Evolutionary conservation across 1,140 invertebrate genomes (phyloP).

Genomic region (Drosophila obscura): DNA sequence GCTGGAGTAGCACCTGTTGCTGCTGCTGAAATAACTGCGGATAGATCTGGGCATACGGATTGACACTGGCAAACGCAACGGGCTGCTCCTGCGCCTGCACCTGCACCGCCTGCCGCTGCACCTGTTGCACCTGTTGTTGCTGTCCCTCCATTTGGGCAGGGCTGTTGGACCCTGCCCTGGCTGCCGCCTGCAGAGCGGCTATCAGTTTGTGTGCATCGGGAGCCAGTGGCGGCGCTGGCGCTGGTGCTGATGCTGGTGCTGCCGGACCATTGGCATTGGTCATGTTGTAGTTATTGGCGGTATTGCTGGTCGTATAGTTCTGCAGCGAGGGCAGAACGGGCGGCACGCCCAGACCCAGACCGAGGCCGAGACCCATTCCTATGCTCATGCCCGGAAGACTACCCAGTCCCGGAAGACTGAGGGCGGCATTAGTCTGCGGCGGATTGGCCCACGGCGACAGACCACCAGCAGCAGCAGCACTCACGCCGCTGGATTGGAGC

Average conservation of each 20-base stretch:
- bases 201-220: slow-evolving; percentile 14
- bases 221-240: slow-evolving; percentile 8
- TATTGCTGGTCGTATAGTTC: slow-evolving; percentile 57
- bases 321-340: slow-evolving; percentile 48
- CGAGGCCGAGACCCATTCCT: slow-evolving; percentile 3
- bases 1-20: slow-evolving; percentile 58
- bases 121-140: too few relatives aligned
- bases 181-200: slow-evolving; percentile 29
- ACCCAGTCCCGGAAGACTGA: slow-evolving; percentile 17
- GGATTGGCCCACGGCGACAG: slow-evolving; percentile 22
- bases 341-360: slow-evolving; percentile 20
- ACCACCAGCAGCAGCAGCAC: slow-evolving; percentile 24
- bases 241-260: slow-evolving; percentile 49
- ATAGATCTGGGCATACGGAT: slow-evolving; percentile 81
- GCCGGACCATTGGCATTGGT: slow-evolving; percentile 56
- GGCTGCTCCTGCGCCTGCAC: slow-evolving; percentile 41
- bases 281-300: slow-evolving; percentile 9
- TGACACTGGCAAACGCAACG: slow-evolving; percentile 75
- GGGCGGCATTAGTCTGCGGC: background rate
- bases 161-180: slow-evolving; percentile 1
- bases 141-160: slow-evolving; percentile 1
- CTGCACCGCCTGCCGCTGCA: slow-evolving; percentile 13
- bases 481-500: slow-evolving; percentile 5
- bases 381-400: background rate
- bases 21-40: slow-evolving; percentile 77